These are phyloP conservation scores for Galeruca laticollis DNA, from an alignment of 2,888 invertebrate genomes.

Conservation along the genomic window DNA sequence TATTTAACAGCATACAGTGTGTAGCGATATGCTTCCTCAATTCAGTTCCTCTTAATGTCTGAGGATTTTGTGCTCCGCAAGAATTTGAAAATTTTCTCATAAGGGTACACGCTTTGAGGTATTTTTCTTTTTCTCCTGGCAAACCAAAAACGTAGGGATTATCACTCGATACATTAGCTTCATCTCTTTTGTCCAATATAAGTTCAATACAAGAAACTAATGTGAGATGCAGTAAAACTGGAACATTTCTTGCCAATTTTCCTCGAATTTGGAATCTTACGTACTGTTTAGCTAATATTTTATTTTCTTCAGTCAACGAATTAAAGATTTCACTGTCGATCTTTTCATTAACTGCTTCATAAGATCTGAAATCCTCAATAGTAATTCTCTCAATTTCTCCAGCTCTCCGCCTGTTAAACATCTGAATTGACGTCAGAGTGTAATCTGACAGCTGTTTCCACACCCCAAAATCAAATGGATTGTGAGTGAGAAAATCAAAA, in stretches of 20 bases:
- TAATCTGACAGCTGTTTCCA: slow-evolving; percentile 34
- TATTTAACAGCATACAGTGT: slow-evolving; percentile 39
- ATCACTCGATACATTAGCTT: slow-evolving; percentile 25
- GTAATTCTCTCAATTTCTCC: slow-evolving; percentile 36
- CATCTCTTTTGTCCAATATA: slow-evolving; percentile 33
- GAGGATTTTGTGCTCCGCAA: slow-evolving; percentile 50
- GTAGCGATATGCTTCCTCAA: slow-evolving; percentile 53
- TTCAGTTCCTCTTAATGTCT: slow-evolving; percentile 48
- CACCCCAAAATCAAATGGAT: slow-evolving; percentile 11
- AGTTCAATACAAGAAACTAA: slow-evolving; percentile 26
- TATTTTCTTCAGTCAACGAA: slow-evolving; percentile 13
- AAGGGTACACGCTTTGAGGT: slow-evolving; percentile 50
- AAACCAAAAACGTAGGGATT: slow-evolving; percentile 42
- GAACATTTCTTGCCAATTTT: slow-evolving; percentile 20
- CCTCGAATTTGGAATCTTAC: slow-evolving; percentile 20
- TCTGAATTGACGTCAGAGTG: slow-evolving; percentile 42
- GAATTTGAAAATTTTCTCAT: slow-evolving; percentile 46
- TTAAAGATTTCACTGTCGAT: slow-evolving; percentile 24
- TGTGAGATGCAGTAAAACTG: slow-evolving; percentile 19
- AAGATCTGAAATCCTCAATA: slow-evolving; percentile 33
- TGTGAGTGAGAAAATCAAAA: slow-evolving; percentile 9
- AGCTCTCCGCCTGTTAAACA: slow-evolving; percentile 44
- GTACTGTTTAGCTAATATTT: slow-evolving; percentile 16
- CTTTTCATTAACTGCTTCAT: slow-evolving; percentile 31
- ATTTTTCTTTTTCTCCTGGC: slow-evolving; percentile 27